Evolutionary conservation across 2,797 vertebrate species (phyloP).

Genomic region (Diceros bicornis): DNA sequence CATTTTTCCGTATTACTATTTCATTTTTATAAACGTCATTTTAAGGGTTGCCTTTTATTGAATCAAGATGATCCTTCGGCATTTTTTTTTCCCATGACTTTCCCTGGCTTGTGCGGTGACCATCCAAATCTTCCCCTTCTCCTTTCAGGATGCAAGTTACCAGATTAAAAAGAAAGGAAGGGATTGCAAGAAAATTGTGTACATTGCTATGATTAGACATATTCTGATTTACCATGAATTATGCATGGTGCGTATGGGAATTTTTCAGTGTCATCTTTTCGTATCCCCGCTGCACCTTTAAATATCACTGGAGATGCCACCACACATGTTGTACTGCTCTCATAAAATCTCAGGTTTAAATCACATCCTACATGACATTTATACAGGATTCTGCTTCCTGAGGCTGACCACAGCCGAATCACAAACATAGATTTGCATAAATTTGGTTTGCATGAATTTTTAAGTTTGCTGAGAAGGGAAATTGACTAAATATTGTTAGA

Average conservation of each 20-base stretch:
- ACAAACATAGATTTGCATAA: conserved; percentile 75
- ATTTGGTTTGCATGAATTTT: conserved; percentile 68
- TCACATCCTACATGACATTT: background rate
- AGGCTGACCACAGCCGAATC: conserved; percentile 57
- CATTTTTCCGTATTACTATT: conserved; percentile 29
- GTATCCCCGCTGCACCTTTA: background rate
- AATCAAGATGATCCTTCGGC: background rate
- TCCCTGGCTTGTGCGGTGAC: background rate
- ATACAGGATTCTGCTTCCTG: conserved; percentile 35
- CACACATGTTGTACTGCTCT: background rate
- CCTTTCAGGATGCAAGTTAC: conserved; percentile 15
- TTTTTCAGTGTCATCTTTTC: background rate
- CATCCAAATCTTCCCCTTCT: background rate
- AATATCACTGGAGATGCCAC: conserved; percentile 19
- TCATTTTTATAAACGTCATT: conserved; percentile 15
- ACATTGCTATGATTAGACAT: conserved; percentile 15
- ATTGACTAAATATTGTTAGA: conserved; percentile 65
- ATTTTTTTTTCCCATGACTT: background rate
- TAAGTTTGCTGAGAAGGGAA: conserved; percentile 69
- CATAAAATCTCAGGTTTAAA: conserved; percentile 60
- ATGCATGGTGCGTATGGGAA: conserved; percentile 15
- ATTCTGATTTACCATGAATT: conserved; percentile 13
- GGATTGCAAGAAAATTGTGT: background rate
- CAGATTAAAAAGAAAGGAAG: background rate
- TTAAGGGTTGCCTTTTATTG: background rate